Conservation (phyloP, 2,113 vertebrate genomes). For the Conger conger region DNA sequence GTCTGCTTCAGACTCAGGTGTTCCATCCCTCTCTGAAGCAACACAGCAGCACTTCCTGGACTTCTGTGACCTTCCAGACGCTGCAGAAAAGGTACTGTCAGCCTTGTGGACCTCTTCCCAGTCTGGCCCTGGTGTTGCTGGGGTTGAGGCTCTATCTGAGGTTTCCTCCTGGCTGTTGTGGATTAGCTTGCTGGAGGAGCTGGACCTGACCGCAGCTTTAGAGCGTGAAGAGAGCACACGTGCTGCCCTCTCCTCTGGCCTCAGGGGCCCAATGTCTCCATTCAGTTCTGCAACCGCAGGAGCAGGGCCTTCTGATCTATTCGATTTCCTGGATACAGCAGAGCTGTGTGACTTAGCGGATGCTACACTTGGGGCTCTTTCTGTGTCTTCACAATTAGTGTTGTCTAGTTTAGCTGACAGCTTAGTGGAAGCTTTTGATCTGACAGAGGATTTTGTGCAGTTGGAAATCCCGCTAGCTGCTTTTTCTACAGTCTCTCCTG, state of each 20-base stretch:
- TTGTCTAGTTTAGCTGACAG: constrained; percentile 8
- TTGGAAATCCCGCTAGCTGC: constrained; percentile 43
- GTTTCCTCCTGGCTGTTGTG: constrained; percentile 27
- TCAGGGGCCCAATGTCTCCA: constrained; percentile 16
- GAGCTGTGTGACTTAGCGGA: constrained; percentile 27
- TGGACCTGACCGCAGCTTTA: constrained; percentile 21
- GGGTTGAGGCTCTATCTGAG: background rate
- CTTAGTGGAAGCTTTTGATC: constrained; percentile 28
- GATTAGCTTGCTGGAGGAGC: constrained; percentile 26
- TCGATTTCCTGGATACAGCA: constrained; percentile 20
- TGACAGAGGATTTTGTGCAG: constrained; percentile 51
- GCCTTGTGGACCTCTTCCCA: constrained; percentile 37
- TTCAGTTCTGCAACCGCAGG: constrained; percentile 8
- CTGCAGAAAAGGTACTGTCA: constrained; percentile 52
- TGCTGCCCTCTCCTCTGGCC: constrained; percentile 11
- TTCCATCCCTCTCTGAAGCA: constrained; percentile 21
- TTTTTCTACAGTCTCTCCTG: constrained; percentile 27
- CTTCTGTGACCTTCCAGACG: constrained; percentile 50
- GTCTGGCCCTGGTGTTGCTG: background rate
- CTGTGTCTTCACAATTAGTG: constrained; percentile 1
- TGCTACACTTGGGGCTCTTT: constrained; percentile 22
- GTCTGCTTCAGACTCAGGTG: constrained; percentile 36
- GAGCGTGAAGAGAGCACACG: constrained; percentile 29
- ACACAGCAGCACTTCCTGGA: constrained; percentile 51
- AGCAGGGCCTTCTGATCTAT: constrained; percentile 32